phyloP scores from a whole-genome alignment of 1,140 invertebrate genomes.

The Fopius arisanus region DNA sequence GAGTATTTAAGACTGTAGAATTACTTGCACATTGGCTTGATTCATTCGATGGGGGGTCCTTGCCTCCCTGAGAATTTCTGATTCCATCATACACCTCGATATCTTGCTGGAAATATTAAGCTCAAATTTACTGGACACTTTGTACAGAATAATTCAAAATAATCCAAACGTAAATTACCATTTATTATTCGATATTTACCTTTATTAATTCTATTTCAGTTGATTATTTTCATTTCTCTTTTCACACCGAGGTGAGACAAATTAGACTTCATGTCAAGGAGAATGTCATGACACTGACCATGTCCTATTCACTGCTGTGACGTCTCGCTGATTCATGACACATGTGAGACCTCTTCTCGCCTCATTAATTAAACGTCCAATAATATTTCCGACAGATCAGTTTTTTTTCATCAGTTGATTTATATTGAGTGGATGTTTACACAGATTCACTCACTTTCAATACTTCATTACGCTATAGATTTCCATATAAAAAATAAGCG shows the following conservation, averaged over 20 bases:
- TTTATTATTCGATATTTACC: too few species aligned
- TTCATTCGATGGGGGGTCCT: too few species aligned
- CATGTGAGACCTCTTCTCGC: neutral
- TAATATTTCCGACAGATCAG: constrained; percentile 16
- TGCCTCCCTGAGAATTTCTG: too few species aligned
- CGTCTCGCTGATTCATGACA: constrained; percentile 21
- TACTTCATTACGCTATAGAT: neutral
- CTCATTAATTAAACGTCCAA: constrained; percentile 26
- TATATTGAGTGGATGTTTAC: neutral
- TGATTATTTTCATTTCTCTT: neutral
- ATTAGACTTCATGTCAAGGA: neutral
- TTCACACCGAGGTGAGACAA: neutral
- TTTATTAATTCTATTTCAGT: neutral
- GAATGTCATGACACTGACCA: neutral
- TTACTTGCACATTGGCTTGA: too few species aligned
- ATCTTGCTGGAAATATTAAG: too few species aligned
- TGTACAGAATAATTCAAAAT: too few species aligned
- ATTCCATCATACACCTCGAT: too few species aligned
- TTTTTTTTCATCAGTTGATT: constrained; percentile 8
- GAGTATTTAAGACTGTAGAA: neutral
- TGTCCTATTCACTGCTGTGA: constrained; percentile 16
- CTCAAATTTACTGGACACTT: too few species aligned
- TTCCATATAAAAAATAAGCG: too few species aligned
- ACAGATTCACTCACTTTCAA: neutral
- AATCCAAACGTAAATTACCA: too few species aligned